Conservation (phyloP, 2,113 vertebrate genomes). For the Ailurus styani region DNA sequence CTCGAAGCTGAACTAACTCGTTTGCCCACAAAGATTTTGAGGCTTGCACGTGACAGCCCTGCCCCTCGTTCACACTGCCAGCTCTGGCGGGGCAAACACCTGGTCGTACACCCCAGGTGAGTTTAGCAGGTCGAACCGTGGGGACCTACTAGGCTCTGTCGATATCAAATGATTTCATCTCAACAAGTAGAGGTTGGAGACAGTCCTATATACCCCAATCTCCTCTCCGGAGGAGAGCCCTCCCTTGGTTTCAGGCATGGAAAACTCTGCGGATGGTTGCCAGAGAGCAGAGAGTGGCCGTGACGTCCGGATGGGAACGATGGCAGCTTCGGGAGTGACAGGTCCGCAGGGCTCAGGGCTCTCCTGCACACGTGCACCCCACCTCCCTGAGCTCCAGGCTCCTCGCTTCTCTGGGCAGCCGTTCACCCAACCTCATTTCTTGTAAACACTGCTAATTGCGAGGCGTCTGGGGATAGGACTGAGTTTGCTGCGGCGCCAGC, state of each 20-base stretch:
- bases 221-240: background rate
- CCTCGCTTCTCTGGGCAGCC: background rate
- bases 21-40: accelerated
- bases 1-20: background rate
- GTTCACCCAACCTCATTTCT: background rate
- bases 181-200: too few relatives aligned
- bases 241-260: accelerated
- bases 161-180: accelerated
- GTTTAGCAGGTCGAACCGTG: accelerated
- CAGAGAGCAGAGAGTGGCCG: accelerated
- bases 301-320: accelerated
- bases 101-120: background rate
- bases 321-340: background rate
- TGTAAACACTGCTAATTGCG: constrained; percentile 31
- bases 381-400: background rate
- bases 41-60: accelerated
- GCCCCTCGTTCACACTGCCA: accelerated
- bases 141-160: background rate
- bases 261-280: accelerated
- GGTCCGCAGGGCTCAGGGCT: background rate
- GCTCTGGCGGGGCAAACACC: background rate
- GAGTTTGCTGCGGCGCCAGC: background rate
- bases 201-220: accelerated
- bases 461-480: background rate
- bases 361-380: accelerated